Conservation (phyloP, 2,113 vertebrate species). For the Clarias batrachus region DNA sequence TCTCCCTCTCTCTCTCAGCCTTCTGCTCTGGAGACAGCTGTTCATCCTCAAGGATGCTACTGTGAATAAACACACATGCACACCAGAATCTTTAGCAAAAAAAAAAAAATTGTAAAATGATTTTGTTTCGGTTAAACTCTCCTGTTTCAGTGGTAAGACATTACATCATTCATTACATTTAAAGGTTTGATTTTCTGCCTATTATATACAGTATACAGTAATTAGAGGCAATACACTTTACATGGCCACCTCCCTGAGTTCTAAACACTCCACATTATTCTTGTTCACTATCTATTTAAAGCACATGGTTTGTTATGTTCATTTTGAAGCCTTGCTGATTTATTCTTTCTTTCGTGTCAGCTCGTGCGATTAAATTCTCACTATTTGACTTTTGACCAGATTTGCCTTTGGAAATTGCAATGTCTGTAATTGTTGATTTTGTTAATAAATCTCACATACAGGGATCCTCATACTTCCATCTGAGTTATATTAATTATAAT, state of each 20-base stretch:
- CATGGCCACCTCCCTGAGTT: background rate
- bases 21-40: conserved; percentile 96
- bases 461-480: background rate
- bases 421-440: background rate
- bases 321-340: background rate
- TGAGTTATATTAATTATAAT: background rate
- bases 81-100: background rate
- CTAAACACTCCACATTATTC: background rate
- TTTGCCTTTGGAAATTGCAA: too few species aligned
- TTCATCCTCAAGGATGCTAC: conserved; percentile 93
- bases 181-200: background rate
- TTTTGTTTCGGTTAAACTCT: background rate
- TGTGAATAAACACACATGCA: conserved; percentile 33
- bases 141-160: background rate
- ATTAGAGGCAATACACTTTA: background rate
- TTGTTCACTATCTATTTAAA: background rate
- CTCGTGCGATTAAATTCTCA: background rate
- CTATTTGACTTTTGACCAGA: background rate
- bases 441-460: background rate
- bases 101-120: background rate
- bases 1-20: conserved; percentile 88
- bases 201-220: background rate
- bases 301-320: background rate
- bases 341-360: background rate
- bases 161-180: background rate